Evolutionary conservation across 2,113 vertebrate genomes (phyloP).

Genomic region (Actenoides hombroni): DNA sequence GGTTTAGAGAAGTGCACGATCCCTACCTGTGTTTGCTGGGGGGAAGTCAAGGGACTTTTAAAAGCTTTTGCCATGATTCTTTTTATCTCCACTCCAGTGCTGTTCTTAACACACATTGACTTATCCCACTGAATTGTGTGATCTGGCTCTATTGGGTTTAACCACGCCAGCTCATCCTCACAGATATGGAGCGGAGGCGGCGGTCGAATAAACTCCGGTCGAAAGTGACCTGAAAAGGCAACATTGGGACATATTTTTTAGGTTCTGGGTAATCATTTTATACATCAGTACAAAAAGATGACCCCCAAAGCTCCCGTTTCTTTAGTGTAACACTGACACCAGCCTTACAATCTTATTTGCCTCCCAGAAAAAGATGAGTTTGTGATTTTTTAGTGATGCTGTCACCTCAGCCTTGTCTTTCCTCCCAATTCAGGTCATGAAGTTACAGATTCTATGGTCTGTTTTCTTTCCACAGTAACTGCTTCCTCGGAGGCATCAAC

Average conservation of each 20-base stretch:
- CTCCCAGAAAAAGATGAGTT: neutral
- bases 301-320: rapidly evolving
- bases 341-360: neutral
- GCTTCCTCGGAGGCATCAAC: neutral
- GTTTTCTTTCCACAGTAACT: neutral
- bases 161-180: conserved; percentile 94
- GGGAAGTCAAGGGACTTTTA: conserved; percentile 94
- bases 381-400: neutral
- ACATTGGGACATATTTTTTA: neutral
- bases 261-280: neutral
- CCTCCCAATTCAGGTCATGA: neutral
- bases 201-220: conserved; percentile 95
- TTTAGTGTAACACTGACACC: neutral
- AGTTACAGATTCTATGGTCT: neutral
- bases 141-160: conserved; percentile 94
- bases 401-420: neutral
- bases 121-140: conserved; percentile 94
- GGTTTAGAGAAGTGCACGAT: neutral
- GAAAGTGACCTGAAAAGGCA: conserved; percentile 87
- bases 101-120: conserved; percentile 96
- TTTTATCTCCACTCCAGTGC: conserved; percentile 95
- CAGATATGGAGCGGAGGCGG: conserved; percentile 92
- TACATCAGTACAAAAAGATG: neutral
- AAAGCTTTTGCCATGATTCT: conserved; percentile 98
- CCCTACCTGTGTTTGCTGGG: conserved; percentile 91